phyloP scores from a whole-genome alignment of 2,113 vertebrate genomes.

The Monopterus albus region DNA sequence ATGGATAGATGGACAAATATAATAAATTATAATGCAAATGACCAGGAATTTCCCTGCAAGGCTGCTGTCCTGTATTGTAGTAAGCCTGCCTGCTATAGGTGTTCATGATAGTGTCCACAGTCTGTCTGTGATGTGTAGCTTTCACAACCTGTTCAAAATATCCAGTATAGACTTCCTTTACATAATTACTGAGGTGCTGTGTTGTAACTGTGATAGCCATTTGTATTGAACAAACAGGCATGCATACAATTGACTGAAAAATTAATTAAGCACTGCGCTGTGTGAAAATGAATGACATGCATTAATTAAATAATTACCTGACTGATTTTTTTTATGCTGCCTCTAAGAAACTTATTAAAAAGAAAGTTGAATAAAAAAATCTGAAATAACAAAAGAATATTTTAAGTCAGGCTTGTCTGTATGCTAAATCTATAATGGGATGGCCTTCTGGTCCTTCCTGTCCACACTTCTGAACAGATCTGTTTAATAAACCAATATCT shows the following conservation, averaged over 20 bases:
- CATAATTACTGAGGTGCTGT: background rate
- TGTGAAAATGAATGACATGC: background rate
- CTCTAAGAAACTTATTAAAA: background rate
- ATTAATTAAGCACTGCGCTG: background rate
- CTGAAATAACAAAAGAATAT: background rate
- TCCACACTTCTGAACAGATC: slow-evolving; percentile 20
- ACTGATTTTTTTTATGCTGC: background rate
- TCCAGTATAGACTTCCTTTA: background rate
- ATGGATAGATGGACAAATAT: no score
- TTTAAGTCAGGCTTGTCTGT: background rate
- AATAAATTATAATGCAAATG: background rate
- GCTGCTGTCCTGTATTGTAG: background rate
- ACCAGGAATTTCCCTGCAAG: background rate
- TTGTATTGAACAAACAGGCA: slow-evolving; percentile 7
- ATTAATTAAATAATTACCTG: slow-evolving; percentile 15
- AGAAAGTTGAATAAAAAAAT: background rate
- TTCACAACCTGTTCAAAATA: slow-evolving; percentile 2
- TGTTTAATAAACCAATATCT: slow-evolving; percentile 53
- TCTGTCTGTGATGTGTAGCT: no score
- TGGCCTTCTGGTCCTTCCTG: slow-evolving; percentile 5
- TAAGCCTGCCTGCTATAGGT: background rate
- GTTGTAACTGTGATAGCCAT: background rate
- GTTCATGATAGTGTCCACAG: background rate
- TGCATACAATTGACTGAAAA: slow-evolving; percentile 3
- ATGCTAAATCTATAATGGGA: slow-evolving; percentile 10